Conservation (phyloP, 2,888 invertebrate genomes). For the Clistopyga incitator region DNA sequence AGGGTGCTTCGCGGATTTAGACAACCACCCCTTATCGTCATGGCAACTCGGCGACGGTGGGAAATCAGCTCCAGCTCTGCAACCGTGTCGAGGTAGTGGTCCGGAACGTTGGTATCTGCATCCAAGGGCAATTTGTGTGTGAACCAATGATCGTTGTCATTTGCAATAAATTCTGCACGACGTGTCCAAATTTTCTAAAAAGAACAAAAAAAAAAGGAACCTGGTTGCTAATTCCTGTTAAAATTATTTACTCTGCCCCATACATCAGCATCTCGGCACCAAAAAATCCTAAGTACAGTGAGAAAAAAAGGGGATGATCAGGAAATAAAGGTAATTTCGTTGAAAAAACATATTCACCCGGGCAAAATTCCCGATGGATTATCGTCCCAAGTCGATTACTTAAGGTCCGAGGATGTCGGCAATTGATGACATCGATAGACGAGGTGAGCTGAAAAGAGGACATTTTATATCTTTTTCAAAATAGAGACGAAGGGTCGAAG, state of each 20-base stretch:
- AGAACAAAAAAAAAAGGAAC: too few species aligned
- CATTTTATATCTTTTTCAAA: too few species aligned
- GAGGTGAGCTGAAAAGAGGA: neutral
- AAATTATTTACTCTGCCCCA: too few species aligned
- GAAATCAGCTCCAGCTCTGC: slow-evolving; percentile 10
- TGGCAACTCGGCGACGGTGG: slow-evolving; percentile 73
- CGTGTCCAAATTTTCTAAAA: too few species aligned
- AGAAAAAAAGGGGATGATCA: too few species aligned
- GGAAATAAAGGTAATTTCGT: too few species aligned
- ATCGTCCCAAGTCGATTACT: neutral
- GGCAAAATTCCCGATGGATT: neutral
- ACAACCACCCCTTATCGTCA: slow-evolving; percentile 77
- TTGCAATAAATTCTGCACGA: neutral
- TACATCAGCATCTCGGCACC: too few species aligned
- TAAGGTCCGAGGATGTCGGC: neutral
- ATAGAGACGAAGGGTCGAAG: slow-evolving; percentile 31
- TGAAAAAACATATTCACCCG: neutral
- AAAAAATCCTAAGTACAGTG: too few species aligned
- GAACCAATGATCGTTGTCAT: neutral
- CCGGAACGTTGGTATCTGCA: neutral
- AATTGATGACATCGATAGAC: slow-evolving; percentile 1
- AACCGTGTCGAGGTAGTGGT: neutral
- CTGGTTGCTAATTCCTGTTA: too few species aligned
- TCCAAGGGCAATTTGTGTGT: neutral
- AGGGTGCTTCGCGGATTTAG: slow-evolving; percentile 78